These are phyloP conservation scores for Petroica traversi DNA, from an alignment of 2,113 vertebrate genomes.

Conservation along the genomic window DNA sequence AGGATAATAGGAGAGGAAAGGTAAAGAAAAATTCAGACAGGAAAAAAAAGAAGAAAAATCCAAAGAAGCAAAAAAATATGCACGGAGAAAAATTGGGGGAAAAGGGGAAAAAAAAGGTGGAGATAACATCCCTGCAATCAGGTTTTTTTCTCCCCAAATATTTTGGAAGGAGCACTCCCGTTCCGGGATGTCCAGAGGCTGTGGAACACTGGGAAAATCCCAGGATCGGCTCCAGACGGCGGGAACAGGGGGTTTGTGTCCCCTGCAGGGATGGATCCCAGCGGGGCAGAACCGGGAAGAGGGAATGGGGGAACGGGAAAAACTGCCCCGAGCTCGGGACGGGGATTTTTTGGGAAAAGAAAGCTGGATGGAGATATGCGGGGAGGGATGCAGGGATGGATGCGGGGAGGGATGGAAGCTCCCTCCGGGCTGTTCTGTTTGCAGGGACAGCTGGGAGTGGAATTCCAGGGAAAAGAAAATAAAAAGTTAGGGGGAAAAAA, in stretches of 20 bases:
- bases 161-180: not conserved
- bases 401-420: not conserved
- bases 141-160: not conserved
- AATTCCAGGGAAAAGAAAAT: constrained; percentile 48
- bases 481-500: rapidly evolving
- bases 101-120: not conserved
- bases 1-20: not conserved
- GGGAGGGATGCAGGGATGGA: not conserved
- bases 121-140: not conserved
- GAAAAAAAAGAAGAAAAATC: not conserved
- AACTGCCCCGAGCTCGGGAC: not conserved
- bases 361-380: not conserved
- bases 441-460: constrained; percentile 54
- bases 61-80: not conserved
- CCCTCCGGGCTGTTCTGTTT: not conserved
- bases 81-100: rapidly evolving
- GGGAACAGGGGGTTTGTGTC: rapidly evolving
- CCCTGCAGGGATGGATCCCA: not conserved
- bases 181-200: not conserved
- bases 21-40: not conserved
- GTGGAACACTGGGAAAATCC: not conserved
- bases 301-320: not conserved
- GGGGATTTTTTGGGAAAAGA: not conserved
- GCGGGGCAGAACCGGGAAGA: no score
- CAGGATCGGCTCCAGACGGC: not conserved